Evolutionary conservation across 2,797 vertebrate genomes (phyloP).

Genomic region (Kryptopterus vitreolus): DNA sequence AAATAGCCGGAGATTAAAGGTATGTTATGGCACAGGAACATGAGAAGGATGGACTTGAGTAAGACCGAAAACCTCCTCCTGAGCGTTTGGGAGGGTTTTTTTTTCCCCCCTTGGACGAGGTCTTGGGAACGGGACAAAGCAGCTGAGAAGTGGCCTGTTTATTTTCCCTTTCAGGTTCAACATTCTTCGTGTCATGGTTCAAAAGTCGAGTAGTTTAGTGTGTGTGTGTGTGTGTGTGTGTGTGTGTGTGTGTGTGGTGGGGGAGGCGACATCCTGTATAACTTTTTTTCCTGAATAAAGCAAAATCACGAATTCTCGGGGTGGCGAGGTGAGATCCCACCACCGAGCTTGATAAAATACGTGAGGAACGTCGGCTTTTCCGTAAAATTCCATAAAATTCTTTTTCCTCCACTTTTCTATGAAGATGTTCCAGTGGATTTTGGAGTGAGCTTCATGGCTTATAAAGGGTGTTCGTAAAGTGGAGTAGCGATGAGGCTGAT

Average conservation of each 20-base stretch:
- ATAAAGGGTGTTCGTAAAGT: no score
- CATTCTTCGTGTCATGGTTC: conserved; percentile 61
- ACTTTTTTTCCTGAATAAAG: no score
- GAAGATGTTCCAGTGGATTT: no score
- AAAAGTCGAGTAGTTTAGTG: conserved; percentile 49
- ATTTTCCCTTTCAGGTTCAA: conserved; percentile 67
- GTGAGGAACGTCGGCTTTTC: no score
- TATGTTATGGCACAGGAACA: conserved; percentile 90
- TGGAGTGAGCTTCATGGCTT: no score
- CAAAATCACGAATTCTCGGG: no score
- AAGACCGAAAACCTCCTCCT: conserved; percentile 76
- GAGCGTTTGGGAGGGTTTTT: conserved; percentile 80
- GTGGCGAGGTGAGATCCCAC: no score
- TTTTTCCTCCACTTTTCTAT: no score
- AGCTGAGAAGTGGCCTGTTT: conserved; percentile 70
- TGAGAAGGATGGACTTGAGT: conserved; percentile 89
- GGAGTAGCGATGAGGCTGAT: no score
- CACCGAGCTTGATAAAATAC: no score
- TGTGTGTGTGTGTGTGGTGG: conserved; percentile 31
- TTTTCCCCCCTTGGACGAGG: conserved; percentile 92
- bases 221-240: conserved; percentile 32
- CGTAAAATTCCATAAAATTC: no score
- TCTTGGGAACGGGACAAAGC: conserved; percentile 76
- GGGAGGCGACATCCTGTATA: not conserved
- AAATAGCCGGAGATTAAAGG: conserved; percentile 89